phyloP scores from a whole-genome alignment of 2,113 vertebrate genomes.

The Callocephalon fimbriatum region DNA sequence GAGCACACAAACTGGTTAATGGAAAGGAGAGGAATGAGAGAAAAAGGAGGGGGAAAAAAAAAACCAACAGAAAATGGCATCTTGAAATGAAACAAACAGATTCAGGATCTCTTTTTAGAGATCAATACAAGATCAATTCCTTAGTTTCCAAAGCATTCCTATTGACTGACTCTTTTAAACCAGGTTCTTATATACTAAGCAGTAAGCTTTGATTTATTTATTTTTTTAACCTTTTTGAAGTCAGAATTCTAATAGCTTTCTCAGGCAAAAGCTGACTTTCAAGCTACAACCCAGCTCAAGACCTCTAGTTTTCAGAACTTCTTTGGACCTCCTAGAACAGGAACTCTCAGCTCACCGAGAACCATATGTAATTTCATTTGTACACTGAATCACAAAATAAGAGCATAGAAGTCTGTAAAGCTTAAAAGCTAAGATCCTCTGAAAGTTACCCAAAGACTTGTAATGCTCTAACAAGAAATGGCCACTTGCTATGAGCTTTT shows the following conservation, averaged over 20 bases:
- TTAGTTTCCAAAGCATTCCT: background rate
- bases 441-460: background rate
- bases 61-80: background rate
- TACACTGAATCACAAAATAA: background rate
- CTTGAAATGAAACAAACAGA: background rate
- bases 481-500: background rate
- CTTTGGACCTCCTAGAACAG: background rate
- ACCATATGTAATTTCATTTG: background rate
- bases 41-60: rapidly evolving
- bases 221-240: background rate
- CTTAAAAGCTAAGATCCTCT: background rate
- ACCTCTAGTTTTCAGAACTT: background rate
- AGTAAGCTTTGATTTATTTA: background rate
- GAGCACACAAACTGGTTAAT: background rate
- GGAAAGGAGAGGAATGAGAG: background rate
- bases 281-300: background rate
- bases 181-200: background rate
- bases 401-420: background rate
- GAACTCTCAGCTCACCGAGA: background rate
- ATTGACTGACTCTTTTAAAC: background rate
- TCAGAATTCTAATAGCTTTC: background rate
- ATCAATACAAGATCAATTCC: background rate
- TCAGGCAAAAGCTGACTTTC: background rate
- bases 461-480: background rate
- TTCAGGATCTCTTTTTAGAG: background rate